Conservation (phyloP, 2,888 invertebrate species). For the Cenopis cana region DNA sequence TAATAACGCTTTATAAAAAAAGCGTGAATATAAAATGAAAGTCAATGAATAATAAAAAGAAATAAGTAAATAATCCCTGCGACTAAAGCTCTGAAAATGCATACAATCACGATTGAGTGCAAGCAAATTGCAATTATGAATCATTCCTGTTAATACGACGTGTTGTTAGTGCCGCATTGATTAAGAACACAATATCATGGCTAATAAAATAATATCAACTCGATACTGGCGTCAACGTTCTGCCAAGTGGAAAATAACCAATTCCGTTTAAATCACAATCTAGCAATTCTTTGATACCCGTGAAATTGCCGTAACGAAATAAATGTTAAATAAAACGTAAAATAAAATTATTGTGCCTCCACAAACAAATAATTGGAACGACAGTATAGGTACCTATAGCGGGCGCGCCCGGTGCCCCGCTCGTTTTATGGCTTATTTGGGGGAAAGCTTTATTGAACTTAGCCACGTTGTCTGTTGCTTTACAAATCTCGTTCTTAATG, state of each 20-base stretch:
- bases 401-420: conserved; percentile 79
- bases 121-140: conserved; percentile 57
- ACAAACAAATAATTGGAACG: conserved; percentile 84
- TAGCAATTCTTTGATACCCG: conserved; percentile 84
- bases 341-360: conserved; percentile 85
- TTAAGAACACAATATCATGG: conserved; percentile 75
- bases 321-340: conserved; percentile 86
- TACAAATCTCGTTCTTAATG: conserved; percentile 67
- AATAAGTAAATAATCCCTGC: conserved; percentile 2
- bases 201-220: conserved; percentile 80
- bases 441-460: conserved; percentile 85
- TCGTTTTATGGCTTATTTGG: conserved; percentile 85
- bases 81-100: background rate
- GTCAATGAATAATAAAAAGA: background rate
- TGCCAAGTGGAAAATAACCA: conserved; percentile 83
- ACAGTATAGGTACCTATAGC: conserved; percentile 69
- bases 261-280: conserved; percentile 84
- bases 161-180: conserved; percentile 61
- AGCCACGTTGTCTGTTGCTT: conserved; percentile 72
- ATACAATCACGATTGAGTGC: conserved; percentile 45
- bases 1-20: background rate
- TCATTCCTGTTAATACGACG: conserved; percentile 57
- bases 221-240: conserved; percentile 68
- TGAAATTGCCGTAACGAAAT: conserved; percentile 85
- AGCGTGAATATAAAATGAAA: background rate